Percentiles rank a stretch among this genome's conserved stretches.
Conservation (phyloP, 2,888 invertebrate species). For the Parnassius smintheus region DNA sequence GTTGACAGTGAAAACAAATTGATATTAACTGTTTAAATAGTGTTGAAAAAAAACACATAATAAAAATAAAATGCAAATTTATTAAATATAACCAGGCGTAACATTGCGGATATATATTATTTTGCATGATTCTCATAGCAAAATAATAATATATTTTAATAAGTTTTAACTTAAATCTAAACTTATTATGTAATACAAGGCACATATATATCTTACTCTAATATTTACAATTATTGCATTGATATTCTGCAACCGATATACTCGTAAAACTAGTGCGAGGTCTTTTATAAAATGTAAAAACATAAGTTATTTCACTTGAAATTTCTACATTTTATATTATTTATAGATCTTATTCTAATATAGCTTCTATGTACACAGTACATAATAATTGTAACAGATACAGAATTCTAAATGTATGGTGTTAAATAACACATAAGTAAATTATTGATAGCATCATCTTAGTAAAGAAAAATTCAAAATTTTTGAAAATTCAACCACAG, state of each 20-base stretch:
- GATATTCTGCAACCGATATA: neutral
- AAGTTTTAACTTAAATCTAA: slow-evolving; percentile 4
- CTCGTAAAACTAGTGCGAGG: slow-evolving; percentile 25
- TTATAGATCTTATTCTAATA: neutral
- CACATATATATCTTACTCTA: slow-evolving; percentile 14
- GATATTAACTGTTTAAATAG: too few relatives aligned
- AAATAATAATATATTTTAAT: slow-evolving; percentile 5
- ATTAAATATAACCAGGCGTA: slow-evolving; percentile 17
- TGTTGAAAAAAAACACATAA: slow-evolving; percentile 14
- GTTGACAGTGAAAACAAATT: too few relatives aligned
- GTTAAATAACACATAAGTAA: neutral
- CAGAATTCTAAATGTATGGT: slow-evolving; percentile 3
- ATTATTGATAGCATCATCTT: neutral
- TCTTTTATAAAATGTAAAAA: slow-evolving; percentile 16
- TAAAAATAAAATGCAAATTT: slow-evolving; percentile 18
- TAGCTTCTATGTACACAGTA: neutral
- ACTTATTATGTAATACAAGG: slow-evolving; percentile 15
- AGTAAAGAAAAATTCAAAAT: neutral
- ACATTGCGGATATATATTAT: slow-evolving; percentile 1
- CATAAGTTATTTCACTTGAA: neutral
- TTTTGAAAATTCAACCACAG: neutral
- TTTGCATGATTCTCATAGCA: slow-evolving; percentile 3
- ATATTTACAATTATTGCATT: slow-evolving; percentile 21
- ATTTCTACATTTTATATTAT: slow-evolving; percentile 1
- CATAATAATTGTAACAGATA: slow-evolving; percentile 7